phyloP scores from a whole-genome alignment of 1,140 invertebrate species.

The Laupala kohalensis region DNA sequence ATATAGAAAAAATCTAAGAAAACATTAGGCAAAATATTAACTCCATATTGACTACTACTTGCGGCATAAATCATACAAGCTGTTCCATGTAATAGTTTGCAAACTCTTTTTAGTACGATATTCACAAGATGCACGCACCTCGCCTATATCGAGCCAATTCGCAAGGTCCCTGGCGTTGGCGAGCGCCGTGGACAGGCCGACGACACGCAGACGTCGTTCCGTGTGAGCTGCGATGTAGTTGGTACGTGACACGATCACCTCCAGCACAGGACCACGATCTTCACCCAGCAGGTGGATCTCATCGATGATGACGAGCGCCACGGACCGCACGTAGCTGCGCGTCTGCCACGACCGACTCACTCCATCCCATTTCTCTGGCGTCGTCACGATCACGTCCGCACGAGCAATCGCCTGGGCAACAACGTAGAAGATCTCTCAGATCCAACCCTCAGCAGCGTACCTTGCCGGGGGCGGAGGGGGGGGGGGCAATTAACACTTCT shows the following conservation, averaged over 20 bases:
- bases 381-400: constrained; percentile 92
- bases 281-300: constrained; percentile 95
- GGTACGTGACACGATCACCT: constrained; percentile 70
- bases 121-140: constrained; percentile 36
- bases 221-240: constrained; percentile 89
- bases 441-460: no score
- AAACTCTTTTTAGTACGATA: no score
- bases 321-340: constrained; percentile 83
- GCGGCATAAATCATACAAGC: no score
- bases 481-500: no score
- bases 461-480: no score
- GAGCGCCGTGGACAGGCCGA: constrained; percentile 93
- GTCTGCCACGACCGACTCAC: constrained; percentile 96
- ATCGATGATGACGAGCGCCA: constrained; percentile 91
- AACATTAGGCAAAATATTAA: no score
- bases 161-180: constrained; percentile 95
- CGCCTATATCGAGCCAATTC: constrained; percentile 85
- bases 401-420: constrained; percentile 64
- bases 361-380: constrained; percentile 99
- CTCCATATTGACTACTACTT: no score
- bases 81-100: no score
- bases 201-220: constrained; percentile 59
- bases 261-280: constrained; percentile 71
- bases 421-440: no score
- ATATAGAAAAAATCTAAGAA: no score